Evolutionary conservation across 1,140 invertebrate genomes (phyloP), one percentile per base, ranked within the genome.

Genomic region (Drosophila prosaltans): DNA sequence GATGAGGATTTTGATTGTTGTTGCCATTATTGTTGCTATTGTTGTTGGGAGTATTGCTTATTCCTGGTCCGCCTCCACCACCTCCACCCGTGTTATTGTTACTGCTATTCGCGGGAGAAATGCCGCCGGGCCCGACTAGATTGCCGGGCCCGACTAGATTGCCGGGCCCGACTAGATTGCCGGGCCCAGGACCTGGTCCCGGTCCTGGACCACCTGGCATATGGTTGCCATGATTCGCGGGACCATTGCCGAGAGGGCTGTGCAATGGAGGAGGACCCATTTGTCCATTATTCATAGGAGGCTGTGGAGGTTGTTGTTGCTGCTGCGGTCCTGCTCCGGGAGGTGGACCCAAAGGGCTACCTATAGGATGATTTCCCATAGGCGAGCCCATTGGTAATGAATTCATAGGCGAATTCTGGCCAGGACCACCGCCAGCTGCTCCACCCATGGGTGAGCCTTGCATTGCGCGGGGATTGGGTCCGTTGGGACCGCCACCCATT

Each of bases 361-460:
- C 95, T 93, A 96, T 96, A 26, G 95, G 94, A 67, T 94, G 94
- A 61, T 94, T 95, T 65, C 94, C 94, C 94, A 96, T 95, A 69
- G 95, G 95, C 64, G 95, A 95, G 41, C 95, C 95, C 94, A 95
- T 95, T 66, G 95, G 95, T 92, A 95, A 93, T 73, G 95, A 95
- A 91, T 95, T 95, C 94, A 96, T 95, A 40, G 95, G 95, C 88
- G 90, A 91, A 30, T 86, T 84, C 45, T 91, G 90, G 4, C 90
- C 90, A 0, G 94, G 93, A 5, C 93, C 93, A 8, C 92, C 76
- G 40, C 93, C 92, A 3, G 93, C 93, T 4, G 91, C 91, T 11
- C 68, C 94, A 3, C 89, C 89, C 90, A 91, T 91, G 1, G 94
- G 94, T 71, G 94, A 94, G 39, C 94, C 94, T 93, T 88, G 84